phyloP scores from a whole-genome alignment of 2,113 vertebrate genomes.

The Tenebrosternarchus preto region DNA sequence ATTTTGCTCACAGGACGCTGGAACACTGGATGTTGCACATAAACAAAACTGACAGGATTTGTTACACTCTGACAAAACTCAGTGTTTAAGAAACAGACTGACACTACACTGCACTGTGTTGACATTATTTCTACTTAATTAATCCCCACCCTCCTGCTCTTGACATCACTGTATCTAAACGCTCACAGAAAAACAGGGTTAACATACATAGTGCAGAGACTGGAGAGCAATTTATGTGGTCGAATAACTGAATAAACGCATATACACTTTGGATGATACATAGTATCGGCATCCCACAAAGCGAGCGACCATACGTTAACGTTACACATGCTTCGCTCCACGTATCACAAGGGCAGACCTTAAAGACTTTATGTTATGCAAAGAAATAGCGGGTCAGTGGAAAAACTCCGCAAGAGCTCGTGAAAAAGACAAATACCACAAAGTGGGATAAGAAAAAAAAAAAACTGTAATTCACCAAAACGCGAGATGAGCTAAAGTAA shows the following conservation, averaged over 20 bases:
- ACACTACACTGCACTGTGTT: conserved; percentile 52
- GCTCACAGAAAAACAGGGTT: not conserved
- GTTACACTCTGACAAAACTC: conserved; percentile 45
- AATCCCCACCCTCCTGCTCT: conserved; percentile 39
- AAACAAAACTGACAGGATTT: conserved; percentile 41
- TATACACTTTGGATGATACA: conserved; percentile 11
- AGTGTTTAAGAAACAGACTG: conserved; percentile 49
- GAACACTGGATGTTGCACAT: not conserved
- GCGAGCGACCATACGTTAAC: not conserved
- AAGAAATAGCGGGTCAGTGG: not conserved
- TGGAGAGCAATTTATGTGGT: not conserved
- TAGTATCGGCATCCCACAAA: not conserved
- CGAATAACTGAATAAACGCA: conserved; percentile 3
- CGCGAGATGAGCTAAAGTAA: not conserved
- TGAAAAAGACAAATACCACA: conserved; percentile 18
- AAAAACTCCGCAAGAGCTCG: not conserved
- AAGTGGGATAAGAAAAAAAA: not conserved
- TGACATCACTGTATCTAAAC: too few species aligned
- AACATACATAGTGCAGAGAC: not conserved
- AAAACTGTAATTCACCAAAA: conserved; percentile 16
- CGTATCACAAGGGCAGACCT: conserved; percentile 4
- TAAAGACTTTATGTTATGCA: not conserved
- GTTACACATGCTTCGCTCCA: not conserved
- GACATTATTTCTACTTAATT: conserved; percentile 61
- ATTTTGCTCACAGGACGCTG: not conserved